Percentiles rank a stretch among this genome's conserved stretches.
Evolutionary conservation across 2,888 invertebrate genomes (phyloP).

Genomic region (Lasioglossum zephyrum): DNA sequence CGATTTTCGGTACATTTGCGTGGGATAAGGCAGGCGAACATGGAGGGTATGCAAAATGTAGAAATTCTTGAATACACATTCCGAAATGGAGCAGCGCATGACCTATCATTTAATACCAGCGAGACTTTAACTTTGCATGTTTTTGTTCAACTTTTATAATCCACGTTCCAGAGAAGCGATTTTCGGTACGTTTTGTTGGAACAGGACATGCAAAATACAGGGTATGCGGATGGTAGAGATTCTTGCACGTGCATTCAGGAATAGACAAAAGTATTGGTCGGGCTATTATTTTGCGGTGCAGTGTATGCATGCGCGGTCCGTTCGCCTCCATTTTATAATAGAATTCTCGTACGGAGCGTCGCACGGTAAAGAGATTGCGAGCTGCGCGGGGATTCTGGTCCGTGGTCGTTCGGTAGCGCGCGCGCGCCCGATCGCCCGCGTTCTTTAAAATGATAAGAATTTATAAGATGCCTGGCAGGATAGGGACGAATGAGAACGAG

Average conservation of each 20-base stretch:
- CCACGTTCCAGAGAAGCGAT: not conserved
- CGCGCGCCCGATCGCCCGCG: not conserved
- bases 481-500: not conserved
- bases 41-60: not conserved
- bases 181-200: not conserved
- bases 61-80: not conserved
- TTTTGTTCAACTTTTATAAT: not conserved
- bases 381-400: not conserved
- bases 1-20: not conserved
- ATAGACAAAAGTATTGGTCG: not conserved
- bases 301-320: not conserved
- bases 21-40: not conserved
- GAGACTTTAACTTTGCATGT: not conserved
- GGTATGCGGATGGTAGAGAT: not conserved
- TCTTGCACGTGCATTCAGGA: not conserved
- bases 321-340: slow-evolving; percentile 2
- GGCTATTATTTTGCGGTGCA: not conserved
- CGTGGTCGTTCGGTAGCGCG: not conserved
- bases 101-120: not conserved
- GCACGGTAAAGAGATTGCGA: not conserved
- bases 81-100: not conserved
- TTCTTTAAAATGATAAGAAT: slow-evolving; percentile 2
- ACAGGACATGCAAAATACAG: not conserved
- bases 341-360: slow-evolving; percentile 7
- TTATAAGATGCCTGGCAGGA: not conserved